These are phyloP conservation scores for Gadopsis bispinosus DNA, from an alignment of 2,797 vertebrate species.

Conservation along the genomic window DNA sequence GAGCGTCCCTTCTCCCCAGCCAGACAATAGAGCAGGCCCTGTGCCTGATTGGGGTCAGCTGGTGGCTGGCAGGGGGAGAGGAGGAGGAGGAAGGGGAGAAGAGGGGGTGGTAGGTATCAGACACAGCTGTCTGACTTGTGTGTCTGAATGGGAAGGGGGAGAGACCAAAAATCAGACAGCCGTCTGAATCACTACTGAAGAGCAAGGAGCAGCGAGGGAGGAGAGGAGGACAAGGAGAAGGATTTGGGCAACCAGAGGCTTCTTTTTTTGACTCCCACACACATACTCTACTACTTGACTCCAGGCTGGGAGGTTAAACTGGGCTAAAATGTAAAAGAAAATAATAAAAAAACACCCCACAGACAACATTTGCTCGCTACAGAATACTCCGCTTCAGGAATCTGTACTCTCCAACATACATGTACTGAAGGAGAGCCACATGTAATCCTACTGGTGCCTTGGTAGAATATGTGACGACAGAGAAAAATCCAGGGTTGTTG, in stretches of 20 bases:
- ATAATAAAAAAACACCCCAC: conserved; percentile 28
- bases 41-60: conserved; percentile 83
- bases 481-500: conserved; percentile 10
- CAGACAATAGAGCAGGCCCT: conserved; percentile 79
- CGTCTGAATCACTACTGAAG: conserved; percentile 66
- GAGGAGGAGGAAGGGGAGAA: conserved; percentile 19
- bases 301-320: conserved; percentile 64
- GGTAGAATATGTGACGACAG: neutral
- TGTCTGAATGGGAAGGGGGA: conserved; percentile 65
- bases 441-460: conserved; percentile 5
- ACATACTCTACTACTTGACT: conserved; percentile 58
- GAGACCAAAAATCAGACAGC: conserved; percentile 64
- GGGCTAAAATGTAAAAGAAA: conserved; percentile 63
- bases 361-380: conserved; percentile 30
- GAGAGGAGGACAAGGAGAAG: conserved; percentile 38
- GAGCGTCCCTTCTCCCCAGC: conserved; percentile 58
- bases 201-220: conserved; percentile 39
- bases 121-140: conserved; percentile 77
- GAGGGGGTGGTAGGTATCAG: conserved; percentile 68
- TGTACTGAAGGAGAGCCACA: neutral
- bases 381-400: conserved; percentile 16
- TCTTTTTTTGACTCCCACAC: conserved; percentile 50
- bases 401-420: conserved; percentile 6
- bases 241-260: conserved; percentile 42
- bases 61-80: conserved; percentile 68